These are phyloP conservation scores for Lucilia sericata DNA, from an alignment of 1,140 invertebrate genomes.

Conservation along the genomic window DNA sequence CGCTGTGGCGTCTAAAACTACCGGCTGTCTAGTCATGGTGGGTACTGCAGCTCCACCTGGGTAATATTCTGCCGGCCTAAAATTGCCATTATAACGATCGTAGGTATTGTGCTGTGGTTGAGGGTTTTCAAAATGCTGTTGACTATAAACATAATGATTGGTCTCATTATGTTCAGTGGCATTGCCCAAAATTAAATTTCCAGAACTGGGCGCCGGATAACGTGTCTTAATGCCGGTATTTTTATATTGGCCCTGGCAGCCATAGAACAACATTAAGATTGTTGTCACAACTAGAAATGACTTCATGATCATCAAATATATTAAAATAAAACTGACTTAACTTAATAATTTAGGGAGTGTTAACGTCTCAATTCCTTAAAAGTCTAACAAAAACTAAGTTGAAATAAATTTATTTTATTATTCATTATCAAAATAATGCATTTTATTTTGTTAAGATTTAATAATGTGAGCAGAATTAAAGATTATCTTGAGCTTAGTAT, in stretches of 20 bases:
- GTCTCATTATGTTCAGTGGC: slow-evolving; percentile 16
- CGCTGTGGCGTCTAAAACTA: slow-evolving; percentile 58
- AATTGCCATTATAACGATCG: slow-evolving; percentile 47
- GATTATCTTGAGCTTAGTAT: no score
- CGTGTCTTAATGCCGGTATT: slow-evolving; percentile 62
- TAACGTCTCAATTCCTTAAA: not conserved
- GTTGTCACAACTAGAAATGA: not conserved
- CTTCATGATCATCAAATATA: slow-evolving; percentile 1
- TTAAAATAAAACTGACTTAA: no score
- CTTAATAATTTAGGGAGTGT: not conserved
- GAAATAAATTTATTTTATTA: not conserved
- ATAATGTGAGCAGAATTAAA: not conserved
- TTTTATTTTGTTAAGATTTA: not conserved
- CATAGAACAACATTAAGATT: no score
- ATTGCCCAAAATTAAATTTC: slow-evolving; percentile 51
- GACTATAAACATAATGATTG: slow-evolving; percentile 15
- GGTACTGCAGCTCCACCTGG: slow-evolving; percentile 40
- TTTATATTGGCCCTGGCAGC: slow-evolving; percentile 54
- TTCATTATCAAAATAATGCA: not conserved
- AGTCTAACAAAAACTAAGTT: not conserved
- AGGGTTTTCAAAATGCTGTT: not conserved
- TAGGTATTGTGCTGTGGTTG: not conserved
- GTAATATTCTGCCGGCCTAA: slow-evolving; percentile 59
- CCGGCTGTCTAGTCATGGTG: not conserved
- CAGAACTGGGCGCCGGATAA: slow-evolving; percentile 53